phyloP scores from a whole-genome alignment of 2,797 vertebrate species.

The Hybognathus amarus region DNA sequence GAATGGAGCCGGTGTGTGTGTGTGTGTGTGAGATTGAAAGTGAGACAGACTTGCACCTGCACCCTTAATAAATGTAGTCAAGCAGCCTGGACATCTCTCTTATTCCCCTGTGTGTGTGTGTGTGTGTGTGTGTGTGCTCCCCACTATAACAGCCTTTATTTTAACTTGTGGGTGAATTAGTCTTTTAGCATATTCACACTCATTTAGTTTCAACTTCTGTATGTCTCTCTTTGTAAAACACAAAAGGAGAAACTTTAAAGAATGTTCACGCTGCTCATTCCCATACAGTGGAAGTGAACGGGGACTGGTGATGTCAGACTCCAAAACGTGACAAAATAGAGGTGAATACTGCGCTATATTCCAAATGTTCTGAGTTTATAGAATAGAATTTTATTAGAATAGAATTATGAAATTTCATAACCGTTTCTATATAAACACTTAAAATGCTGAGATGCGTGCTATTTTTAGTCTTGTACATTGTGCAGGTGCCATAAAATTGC shows the following conservation, averaged over 20 bases:
- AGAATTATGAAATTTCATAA: conserved; percentile 3
- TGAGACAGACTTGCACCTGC: conserved; percentile 62
- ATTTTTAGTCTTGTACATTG: conserved; percentile 1
- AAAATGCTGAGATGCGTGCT: not conserved
- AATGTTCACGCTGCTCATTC: not conserved
- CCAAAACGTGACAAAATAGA: not conserved
- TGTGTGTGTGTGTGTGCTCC: not conserved
- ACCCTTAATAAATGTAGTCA: conserved; percentile 62
- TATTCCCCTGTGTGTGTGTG: conserved; percentile 60
- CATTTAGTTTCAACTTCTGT: not conserved
- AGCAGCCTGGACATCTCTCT: conserved; percentile 50
- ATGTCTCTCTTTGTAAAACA: not conserved
- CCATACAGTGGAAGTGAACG: not conserved
- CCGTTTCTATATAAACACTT: not conserved
- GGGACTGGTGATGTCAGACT: not conserved
- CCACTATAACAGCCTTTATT: not conserved
- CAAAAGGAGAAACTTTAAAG: not conserved
- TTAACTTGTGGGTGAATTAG: too few species aligned
- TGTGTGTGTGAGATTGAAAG: conserved; percentile 57
- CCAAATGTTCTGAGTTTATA: not conserved
- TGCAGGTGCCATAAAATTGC: conserved; percentile 28
- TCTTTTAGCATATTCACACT: not conserved
- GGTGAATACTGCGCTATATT: not conserved
- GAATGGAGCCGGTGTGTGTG: conserved; percentile 43
- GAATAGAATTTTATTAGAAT: not conserved